Evolutionary conservation across 2,797 vertebrate species (phyloP).

Genomic region (Anomalospiza imberbis): DNA sequence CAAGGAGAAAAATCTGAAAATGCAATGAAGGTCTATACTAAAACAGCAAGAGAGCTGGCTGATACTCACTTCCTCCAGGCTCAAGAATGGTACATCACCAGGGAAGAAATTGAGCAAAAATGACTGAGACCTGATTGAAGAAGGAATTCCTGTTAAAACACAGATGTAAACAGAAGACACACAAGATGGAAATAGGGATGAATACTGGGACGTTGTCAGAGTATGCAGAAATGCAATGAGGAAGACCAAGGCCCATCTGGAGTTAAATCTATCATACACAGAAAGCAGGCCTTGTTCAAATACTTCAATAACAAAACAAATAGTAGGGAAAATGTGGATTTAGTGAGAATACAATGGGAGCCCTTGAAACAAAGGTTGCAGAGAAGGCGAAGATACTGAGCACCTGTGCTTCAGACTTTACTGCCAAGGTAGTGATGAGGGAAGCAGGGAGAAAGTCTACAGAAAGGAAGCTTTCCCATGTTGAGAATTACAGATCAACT

Average conservation of each 20-base stretch:
- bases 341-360: not conserved
- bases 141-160: not conserved
- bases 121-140: not conserved
- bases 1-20: not conserved
- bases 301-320: not conserved
- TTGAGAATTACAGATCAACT: not conserved
- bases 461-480: too few relatives aligned
- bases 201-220: not conserved
- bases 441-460: not conserved
- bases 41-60: not conserved
- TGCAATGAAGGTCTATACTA: not conserved
- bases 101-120: not conserved
- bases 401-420: not conserved
- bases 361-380: not conserved
- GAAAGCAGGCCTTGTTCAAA: not conserved
- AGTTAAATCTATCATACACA: not conserved
- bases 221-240: not conserved
- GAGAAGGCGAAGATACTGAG: not conserved
- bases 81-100: not conserved
- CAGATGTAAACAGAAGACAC: not conserved
- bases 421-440: not conserved
- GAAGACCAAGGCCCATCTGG: not conserved
- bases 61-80: not conserved
- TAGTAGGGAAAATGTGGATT: not conserved
- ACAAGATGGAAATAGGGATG: not conserved